These are phyloP conservation scores for Pogonognathellus flavescens DNA, from an alignment of 1,140 invertebrate species.

Conservation along the genomic window DNA sequence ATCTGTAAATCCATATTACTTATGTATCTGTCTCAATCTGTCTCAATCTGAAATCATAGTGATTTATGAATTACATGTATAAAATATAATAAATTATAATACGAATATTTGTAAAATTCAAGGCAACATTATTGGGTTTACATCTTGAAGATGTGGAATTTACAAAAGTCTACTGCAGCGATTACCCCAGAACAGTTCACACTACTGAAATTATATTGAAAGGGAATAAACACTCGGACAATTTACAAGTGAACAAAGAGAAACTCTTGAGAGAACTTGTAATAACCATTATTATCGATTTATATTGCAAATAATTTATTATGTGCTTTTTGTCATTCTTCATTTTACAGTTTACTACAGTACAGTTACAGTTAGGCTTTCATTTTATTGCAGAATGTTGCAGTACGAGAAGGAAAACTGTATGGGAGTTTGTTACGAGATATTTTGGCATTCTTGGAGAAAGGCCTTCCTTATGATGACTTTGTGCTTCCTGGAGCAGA, in stretches of 20 bases:
- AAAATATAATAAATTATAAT: background rate
- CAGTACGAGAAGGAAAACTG: background rate
- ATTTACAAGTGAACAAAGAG: background rate
- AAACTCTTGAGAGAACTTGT: background rate
- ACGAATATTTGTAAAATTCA: background rate
- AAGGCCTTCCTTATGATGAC: background rate
- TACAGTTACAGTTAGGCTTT: no score
- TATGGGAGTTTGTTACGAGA: no score
- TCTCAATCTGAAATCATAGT: background rate
- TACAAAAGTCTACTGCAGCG: constrained; percentile 23
- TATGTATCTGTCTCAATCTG: background rate
- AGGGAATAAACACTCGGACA: background rate
- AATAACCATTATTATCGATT: background rate
- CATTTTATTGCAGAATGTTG: no score
- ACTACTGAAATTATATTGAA: constrained; percentile 12
- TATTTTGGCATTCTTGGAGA: background rate
- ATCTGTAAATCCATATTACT: no score
- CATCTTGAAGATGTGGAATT: background rate
- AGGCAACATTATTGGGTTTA: background rate
- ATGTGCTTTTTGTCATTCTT: no score
- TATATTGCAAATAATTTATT: background rate
- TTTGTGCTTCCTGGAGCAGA: background rate
- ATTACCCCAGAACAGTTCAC: constrained; percentile 5
- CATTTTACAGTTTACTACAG: no score
- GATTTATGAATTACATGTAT: no score